These are phyloP conservation scores for Harmothoe impar DNA, from an alignment of 2,888 invertebrate species.

Conservation along the genomic window DNA sequence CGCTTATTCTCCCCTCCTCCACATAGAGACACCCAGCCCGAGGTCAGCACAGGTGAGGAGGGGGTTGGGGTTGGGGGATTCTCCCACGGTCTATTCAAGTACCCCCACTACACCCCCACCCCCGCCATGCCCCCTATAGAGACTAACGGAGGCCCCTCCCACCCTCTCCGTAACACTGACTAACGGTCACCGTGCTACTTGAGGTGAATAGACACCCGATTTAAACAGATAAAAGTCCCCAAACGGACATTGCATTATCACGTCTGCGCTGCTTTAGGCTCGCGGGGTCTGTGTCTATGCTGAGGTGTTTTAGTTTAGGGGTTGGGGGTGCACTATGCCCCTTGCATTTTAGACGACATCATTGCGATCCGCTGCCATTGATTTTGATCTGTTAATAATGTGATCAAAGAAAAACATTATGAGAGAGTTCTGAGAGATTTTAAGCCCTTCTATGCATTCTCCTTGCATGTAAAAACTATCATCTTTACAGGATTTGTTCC, in stretches of 20 bases:
- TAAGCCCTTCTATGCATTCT: too few species aligned
- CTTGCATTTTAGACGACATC: too few species aligned
- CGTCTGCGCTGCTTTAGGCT: not conserved
- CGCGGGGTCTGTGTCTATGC: too few species aligned
- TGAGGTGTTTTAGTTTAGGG: too few species aligned
- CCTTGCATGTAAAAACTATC: too few species aligned
- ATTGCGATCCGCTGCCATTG: too few species aligned
- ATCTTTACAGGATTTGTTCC: too few species aligned
- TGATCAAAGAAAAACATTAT: too few species aligned
- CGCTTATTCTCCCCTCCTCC: too few species aligned
- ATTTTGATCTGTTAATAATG: too few species aligned
- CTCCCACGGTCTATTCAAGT: not conserved
- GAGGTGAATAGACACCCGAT: not conserved
- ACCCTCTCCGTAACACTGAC: conserved; percentile 32
- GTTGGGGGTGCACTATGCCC: too few species aligned
- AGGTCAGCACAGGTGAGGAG: conserved; percentile 4
- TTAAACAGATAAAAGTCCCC: conserved; percentile 12
- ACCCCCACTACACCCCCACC: not conserved
- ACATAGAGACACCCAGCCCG: not conserved
- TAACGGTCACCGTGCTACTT: not conserved
- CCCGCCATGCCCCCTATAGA: not conserved
- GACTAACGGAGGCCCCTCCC: not conserved
- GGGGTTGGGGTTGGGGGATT: not conserved
- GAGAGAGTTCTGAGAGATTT: too few species aligned
- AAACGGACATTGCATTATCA: conserved; percentile 1